Evolutionary conservation across 2,113 vertebrate genomes (phyloP), one percentile per base, ranked within the genome.

Genomic region (Corynorhinus townsendii): DNA sequence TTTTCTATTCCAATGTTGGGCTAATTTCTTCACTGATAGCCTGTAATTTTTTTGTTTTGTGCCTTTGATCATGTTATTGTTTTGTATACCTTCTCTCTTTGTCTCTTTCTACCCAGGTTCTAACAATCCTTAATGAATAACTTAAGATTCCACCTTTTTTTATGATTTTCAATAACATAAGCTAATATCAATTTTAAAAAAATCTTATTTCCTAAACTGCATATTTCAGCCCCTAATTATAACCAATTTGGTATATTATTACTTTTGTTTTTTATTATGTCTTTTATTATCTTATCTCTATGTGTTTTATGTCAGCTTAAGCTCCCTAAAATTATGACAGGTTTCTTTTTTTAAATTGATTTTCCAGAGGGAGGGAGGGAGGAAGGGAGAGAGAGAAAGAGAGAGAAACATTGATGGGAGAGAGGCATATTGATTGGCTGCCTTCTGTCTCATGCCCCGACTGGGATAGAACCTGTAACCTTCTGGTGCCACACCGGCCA

Each of bases 161-260:
- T 72, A 1, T 90, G 92, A 88, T 54, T 95, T 79, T 90, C 12
- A 47, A 7, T 96, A 91, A 68, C 22, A 90, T 22, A 71, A 75
- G 17, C 28, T 84, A n/a, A 69, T 81, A 33, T 49, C 9, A 54
- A 47, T 64, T 92, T 89, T n/a, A n/a, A 54, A 14, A 66, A 91
- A 82, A 82, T 75, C 11, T 68, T 80, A 33, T 30, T 90, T 96
- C 47, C 26, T 96, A 85, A 92, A 45, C 14, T 71, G 6, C 40
- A 52, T 88, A 90, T 47, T 88, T 87, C 66, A 90, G 15, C 33
- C 35, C 12, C 4, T 96, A 16, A 69, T 86, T 64, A 49, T 83
- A 79, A 62, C 35, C 26, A 54, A 17, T 62, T 69, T 89, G 35
- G 19, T 47, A 33, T 20, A 52, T 81, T 35, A 59, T 62, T 90